Evolutionary conservation across 2,113 vertebrate species (phyloP), one percentile per base, ranked within the genome.

Genomic region (Crocuta crocuta): DNA sequence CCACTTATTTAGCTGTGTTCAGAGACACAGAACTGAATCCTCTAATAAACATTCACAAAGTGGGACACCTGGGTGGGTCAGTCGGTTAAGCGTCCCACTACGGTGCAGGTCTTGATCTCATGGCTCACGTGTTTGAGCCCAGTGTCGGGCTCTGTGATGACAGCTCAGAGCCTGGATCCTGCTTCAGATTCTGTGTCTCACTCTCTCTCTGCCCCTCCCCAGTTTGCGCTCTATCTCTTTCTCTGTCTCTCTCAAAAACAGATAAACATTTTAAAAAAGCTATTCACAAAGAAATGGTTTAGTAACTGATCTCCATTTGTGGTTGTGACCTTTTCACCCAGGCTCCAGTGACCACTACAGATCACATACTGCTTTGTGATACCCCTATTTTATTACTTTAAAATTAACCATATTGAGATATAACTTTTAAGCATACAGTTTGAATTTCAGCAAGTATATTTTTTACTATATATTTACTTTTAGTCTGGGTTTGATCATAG

Each of bases 341-440:
- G 73, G 91, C 53, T 79, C 58, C 66, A 33, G 93, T 65, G 83
- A 88, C 45, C 7, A 4, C 63, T 48, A n/a, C 26, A 43, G 68
- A 85, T 97, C 96, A 94, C 58, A 96, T 66, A 89, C 39, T 86
- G 91, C 82, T 82, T 33, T 65, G 87, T 55, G 91, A 97, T 95
- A 94, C 3, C 50, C 50, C 50, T 50, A 50, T 50, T 50, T 50
- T 50, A 50, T 50, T 50, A 10, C 12, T 50, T 50, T 50, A 50
- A 50, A 50, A 50, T 11, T 13, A 50, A 50, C 50, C 50, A 50
- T 50, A 13, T 50, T 50, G 50, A 50, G 50, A 12, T 50, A 71
- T 33, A 78, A 85, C 24, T 94, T 92, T 90, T 48, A 83, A 96
- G 92, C 53, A 31, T 70, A 71, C 16, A 84, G 8, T 58, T 80